Conservation (phyloP, 2,797 vertebrate genomes). For the Lepus townsendii region DNA sequence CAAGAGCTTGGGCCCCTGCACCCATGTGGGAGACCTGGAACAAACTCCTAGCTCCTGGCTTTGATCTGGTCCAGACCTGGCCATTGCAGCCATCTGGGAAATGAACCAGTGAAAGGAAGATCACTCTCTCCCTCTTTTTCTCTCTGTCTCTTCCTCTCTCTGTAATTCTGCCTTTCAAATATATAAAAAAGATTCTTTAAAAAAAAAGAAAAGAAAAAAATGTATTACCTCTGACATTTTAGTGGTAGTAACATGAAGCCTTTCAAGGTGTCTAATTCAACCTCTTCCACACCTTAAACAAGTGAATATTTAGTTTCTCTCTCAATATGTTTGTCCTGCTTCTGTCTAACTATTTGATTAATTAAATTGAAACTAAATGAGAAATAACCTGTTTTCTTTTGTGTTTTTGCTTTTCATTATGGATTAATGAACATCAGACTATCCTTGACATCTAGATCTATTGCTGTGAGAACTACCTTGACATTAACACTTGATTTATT, state of each 20-base stretch:
- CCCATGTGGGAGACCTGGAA: too few relatives aligned
- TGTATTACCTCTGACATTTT: not conserved
- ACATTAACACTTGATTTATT: conserved; percentile 32
- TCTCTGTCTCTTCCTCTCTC: too few relatives aligned
- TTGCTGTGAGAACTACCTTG: not conserved
- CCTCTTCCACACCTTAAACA: not conserved
- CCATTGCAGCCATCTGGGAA: too few relatives aligned
- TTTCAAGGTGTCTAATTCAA: not conserved
- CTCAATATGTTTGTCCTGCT: not conserved
- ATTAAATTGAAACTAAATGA: conserved; percentile 29
- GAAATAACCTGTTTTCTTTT: conserved; percentile 22
- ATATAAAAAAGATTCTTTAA: too few relatives aligned
- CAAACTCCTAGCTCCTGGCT: too few relatives aligned
- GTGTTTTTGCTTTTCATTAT: conserved; percentile 22
- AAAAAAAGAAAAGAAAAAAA: too few relatives aligned
- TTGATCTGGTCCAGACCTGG: too few relatives aligned
- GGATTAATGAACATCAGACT: conserved; percentile 15
- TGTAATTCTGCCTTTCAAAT: too few relatives aligned
- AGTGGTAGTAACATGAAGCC: not conserved
- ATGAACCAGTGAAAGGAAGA: too few relatives aligned
- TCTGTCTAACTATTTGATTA: conserved; percentile 34
- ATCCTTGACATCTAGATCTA: conserved; percentile 46
- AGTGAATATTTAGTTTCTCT: not conserved
- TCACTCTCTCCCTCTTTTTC: too few relatives aligned
- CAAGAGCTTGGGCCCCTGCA: too few relatives aligned